Percentiles rank a stretch among this genome's conserved stretches.
These are phyloP conservation scores for Tricholaema leucomelas DNA, from an alignment of 2,113 vertebrate species.

Conservation along the genomic window DNA sequence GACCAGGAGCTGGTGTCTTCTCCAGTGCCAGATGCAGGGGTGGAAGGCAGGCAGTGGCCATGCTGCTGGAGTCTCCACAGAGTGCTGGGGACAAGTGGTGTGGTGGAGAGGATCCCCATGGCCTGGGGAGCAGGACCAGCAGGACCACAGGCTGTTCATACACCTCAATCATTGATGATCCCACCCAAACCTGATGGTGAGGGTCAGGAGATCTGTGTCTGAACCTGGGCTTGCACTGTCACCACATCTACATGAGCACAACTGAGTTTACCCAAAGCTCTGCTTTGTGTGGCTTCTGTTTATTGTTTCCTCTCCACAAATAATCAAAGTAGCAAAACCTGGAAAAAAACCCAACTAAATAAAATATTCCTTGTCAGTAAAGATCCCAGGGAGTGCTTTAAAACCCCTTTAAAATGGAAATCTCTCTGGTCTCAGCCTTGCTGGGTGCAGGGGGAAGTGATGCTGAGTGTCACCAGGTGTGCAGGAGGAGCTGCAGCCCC, in stretches of 20 bases:
- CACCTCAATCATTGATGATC: fast-evolving
- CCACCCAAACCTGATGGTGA: fast-evolving
- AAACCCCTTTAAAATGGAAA: conserved; percentile 9
- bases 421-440: background rate
- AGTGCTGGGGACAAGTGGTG: fast-evolving
- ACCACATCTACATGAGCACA: background rate
- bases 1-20: background rate
- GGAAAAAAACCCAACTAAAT: background rate
- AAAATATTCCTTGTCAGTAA: background rate
- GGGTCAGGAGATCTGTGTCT: background rate
- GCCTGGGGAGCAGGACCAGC: fast-evolving
- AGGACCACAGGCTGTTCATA: too few species aligned
- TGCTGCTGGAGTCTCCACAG: background rate
- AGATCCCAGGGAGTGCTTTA: background rate
- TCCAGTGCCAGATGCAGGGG: background rate
- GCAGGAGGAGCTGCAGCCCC: background rate
- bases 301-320: background rate
- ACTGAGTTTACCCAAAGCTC: background rate
- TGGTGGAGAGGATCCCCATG: background rate
- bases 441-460: fast-evolving
- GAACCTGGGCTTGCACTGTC: background rate
- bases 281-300: background rate
- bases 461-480: background rate
- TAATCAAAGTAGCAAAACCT: background rate
- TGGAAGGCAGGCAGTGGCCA: fast-evolving